phyloP scores from a whole-genome alignment of 2,113 vertebrate genomes.

The Ornithorhynchus anatinus region DNA sequence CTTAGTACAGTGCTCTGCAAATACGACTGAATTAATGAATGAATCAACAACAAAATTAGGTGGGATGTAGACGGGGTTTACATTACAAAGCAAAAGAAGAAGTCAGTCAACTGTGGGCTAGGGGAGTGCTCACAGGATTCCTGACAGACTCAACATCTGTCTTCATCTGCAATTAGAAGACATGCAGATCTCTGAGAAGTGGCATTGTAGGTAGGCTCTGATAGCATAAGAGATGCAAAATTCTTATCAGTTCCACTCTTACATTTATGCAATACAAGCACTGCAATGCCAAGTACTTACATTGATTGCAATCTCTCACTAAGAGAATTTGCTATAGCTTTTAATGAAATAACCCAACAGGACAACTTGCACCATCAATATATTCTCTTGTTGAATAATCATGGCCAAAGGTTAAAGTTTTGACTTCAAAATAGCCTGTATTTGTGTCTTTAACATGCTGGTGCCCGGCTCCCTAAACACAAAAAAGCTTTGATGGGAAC shows the following conservation, averaged over 20 bases:
- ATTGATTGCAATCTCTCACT: conserved; percentile 48
- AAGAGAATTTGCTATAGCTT: conserved; percentile 37
- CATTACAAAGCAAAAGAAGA: too few relatives aligned
- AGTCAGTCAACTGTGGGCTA: too few relatives aligned
- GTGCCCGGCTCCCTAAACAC: not conserved
- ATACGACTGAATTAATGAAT: too few relatives aligned
- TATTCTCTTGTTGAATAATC: conserved; percentile 41
- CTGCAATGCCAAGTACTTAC: conserved; percentile 12
- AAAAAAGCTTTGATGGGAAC: not conserved
- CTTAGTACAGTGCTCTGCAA: too few relatives aligned
- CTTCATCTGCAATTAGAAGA: conserved; percentile 25
- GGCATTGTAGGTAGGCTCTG: too few relatives aligned
- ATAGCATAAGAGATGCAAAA: too few relatives aligned
- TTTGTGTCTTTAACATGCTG: conserved; percentile 8
- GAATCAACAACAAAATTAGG: too few relatives aligned
- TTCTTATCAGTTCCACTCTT: conserved; percentile 22
- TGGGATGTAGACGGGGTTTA: too few relatives aligned
- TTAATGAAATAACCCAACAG: conserved; percentile 46
- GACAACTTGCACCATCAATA: conserved; percentile 44
- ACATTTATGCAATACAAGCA: conserved; percentile 29
- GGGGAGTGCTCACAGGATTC: too few relatives aligned
- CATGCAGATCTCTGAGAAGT: conserved; percentile 35
- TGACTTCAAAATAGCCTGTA: not conserved
- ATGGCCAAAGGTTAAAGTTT: conserved; percentile 3
- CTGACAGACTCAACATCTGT: conserved; percentile 28